Conservation (phyloP, 2,797 vertebrate genomes). For the Mormyrops attenuatus region DNA sequence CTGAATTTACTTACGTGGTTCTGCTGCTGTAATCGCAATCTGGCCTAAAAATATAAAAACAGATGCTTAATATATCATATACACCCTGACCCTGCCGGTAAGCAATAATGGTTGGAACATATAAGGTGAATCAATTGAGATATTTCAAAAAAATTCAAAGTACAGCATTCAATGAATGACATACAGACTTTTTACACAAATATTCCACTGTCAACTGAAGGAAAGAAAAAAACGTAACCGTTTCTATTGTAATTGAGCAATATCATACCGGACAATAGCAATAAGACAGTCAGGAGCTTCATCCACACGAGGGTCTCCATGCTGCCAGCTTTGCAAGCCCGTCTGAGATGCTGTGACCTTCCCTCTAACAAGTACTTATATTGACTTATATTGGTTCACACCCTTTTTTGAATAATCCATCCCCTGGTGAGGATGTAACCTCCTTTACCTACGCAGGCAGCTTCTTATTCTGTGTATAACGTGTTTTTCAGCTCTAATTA, state of each 20-base stretch:
- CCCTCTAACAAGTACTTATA: slow-evolving; percentile 39
- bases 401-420: background rate
- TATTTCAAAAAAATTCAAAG: background rate
- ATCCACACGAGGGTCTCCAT: background rate
- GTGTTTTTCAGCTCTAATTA: too few relatives aligned
- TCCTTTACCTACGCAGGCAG: background rate
- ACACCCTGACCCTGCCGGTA: background rate
- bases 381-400: background rate
- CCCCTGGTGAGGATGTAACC: background rate
- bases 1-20: background rate
- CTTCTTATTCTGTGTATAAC: too few relatives aligned
- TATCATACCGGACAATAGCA: background rate
- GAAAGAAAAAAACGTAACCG: background rate
- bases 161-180: background rate
- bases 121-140: background rate
- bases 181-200: background rate
- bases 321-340: slow-evolving; percentile 36
- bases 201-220: background rate
- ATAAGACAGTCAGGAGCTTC: background rate
- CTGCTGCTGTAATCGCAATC: background rate
- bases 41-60: background rate
- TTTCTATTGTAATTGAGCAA: background rate
- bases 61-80: background rate
- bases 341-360: background rate
- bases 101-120: background rate